Percentiles rank a stretch among this genome's conserved stretches.
These are phyloP conservation scores for Sialia sialis DNA, from an alignment of 2,113 vertebrate genomes.

Conservation along the genomic window DNA sequence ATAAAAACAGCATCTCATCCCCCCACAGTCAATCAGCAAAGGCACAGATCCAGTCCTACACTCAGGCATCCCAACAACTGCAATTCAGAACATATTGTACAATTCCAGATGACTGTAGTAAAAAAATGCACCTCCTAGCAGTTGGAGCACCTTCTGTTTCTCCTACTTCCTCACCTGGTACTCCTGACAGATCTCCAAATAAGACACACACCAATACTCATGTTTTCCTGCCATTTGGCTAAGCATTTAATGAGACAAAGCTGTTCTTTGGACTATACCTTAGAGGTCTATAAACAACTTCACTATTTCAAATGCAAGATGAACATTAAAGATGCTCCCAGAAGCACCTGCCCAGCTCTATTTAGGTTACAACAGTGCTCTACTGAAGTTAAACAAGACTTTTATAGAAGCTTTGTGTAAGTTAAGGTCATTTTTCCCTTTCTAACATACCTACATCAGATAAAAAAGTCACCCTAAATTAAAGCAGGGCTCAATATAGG, in stretches of 20 bases:
- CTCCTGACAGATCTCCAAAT: not conserved
- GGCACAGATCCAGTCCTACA: not conserved
- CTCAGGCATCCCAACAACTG: not conserved
- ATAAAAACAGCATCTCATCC: not conserved
- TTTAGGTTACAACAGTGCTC: not conserved
- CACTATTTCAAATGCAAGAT: not conserved
- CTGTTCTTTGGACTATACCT: not conserved
- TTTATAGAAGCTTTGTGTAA: not conserved
- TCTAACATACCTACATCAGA: not conserved
- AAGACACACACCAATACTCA: not conserved
- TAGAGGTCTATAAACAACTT: not conserved
- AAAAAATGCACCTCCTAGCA: not conserved
- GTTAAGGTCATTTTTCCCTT: not conserved
- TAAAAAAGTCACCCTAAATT: not conserved
- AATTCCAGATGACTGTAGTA: not conserved
- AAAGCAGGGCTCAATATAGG: not conserved
- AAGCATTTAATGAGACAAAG: not conserved
- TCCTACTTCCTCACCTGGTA: not conserved
- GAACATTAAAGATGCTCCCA: not conserved
- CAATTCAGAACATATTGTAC: not conserved
- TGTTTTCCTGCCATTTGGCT: not conserved
- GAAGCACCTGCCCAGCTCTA: not conserved
- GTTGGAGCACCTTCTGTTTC: not conserved
- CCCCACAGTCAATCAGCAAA: fast-evolving
- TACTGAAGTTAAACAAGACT: not conserved